These are phyloP conservation scores for Spinus olivaceus DNA, from an alignment of 2,797 vertebrate species.

Conservation along the genomic window DNA sequence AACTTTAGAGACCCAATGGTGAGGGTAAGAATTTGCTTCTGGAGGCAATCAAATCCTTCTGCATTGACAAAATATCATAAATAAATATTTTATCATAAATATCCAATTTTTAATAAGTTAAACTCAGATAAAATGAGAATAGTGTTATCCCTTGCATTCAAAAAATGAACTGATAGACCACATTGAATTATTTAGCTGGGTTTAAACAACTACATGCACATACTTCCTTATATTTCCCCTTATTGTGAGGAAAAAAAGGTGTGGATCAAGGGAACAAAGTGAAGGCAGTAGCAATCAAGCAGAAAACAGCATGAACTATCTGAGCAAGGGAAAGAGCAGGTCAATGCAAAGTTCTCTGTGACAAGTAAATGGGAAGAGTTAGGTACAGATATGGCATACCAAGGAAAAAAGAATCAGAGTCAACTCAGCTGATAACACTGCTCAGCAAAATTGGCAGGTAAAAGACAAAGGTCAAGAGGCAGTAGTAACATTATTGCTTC, in stretches of 20 bases:
- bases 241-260: not conserved
- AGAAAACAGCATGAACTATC: not conserved
- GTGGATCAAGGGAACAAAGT: not conserved
- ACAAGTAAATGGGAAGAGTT: not conserved
- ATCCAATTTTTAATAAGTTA: not conserved
- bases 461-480: conserved; percentile 12
- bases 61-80: not conserved
- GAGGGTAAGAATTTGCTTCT: not conserved
- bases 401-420: not conserved
- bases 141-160: not conserved
- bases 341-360: not conserved
- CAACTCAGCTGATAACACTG: not conserved
- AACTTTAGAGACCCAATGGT: not conserved
- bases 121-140: not conserved
- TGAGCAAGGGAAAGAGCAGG: not conserved
- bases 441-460: not conserved
- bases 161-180: not conserved
- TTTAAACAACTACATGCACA: not conserved
- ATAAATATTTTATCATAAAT: not conserved
- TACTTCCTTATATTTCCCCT: not conserved
- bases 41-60: not conserved
- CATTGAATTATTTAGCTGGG: not conserved
- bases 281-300: not conserved
- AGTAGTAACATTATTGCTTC: not conserved
- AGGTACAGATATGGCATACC: not conserved